Evolutionary conservation across 2,888 invertebrate species (phyloP).

Genomic region (Andrena fulva): DNA sequence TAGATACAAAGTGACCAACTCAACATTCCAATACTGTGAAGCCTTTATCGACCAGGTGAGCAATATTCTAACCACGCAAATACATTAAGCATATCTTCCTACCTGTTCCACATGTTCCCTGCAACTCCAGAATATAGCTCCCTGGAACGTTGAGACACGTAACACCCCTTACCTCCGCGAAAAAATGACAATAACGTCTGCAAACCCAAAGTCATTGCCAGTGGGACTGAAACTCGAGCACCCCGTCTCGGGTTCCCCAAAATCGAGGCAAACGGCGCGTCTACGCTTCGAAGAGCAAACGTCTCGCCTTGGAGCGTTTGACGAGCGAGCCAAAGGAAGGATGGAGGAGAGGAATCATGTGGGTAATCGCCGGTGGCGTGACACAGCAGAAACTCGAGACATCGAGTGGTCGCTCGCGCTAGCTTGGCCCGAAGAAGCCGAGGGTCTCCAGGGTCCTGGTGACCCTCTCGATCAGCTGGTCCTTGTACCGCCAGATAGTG

Average conservation of each 20-base stretch:
- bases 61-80: no score
- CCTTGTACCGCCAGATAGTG: conserved; percentile 95
- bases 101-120: no score
- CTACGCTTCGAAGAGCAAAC: conserved; percentile 1
- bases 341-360: not conserved
- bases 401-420: conserved; percentile 40
- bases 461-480: conserved; percentile 89
- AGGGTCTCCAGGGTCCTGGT: conserved; percentile 90
- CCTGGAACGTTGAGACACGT: no score
- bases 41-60: no score
- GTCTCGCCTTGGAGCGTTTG: not conserved
- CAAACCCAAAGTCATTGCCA: not conserved
- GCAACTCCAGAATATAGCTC: no score
- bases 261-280: not conserved
- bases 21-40: no score
- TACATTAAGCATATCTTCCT: no score
- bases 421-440: conserved; percentile 88
- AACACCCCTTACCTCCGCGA: not conserved
- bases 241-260: not conserved
- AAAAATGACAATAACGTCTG: not conserved
- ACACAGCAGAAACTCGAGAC: not conserved
- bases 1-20: no score
- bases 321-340: not conserved
- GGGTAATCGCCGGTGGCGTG: not conserved
- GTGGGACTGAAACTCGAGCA: not conserved